These are phyloP conservation scores for Drosophila kohkoa DNA, from an alignment of 1,140 invertebrate species.

Conservation along the genomic window DNA sequence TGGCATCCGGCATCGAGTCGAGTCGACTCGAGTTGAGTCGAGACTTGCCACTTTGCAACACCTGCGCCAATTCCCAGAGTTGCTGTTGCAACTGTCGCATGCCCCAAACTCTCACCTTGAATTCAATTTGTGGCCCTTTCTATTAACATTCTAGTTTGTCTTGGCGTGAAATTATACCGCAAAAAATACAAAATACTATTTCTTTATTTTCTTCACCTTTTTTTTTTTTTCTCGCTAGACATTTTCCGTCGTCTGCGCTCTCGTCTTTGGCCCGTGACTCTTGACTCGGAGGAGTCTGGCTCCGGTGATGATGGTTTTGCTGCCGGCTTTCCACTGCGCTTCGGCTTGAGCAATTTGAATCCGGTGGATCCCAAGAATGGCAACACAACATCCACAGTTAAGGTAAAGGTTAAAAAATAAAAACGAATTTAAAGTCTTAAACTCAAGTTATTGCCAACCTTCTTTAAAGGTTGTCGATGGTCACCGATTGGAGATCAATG, in stretches of 20 bases:
- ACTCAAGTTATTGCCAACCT: background rate
- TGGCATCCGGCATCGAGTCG: conserved; percentile 2
- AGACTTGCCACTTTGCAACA: conserved; percentile 56
- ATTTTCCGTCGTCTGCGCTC: conserved; percentile 71
- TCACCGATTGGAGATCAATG: conserved; percentile 80
- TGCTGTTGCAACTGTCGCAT: conserved; percentile 10
- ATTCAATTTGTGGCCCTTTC: conserved; percentile 43
- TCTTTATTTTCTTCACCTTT: conserved; percentile 4
- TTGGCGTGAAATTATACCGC: conserved; percentile 57
- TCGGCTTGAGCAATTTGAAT: conserved; percentile 46
- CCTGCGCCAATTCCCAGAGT: conserved; percentile 65
- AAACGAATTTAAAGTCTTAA: background rate
- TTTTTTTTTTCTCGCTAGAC: conserved; percentile 50
- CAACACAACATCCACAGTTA: conserved; percentile 77
- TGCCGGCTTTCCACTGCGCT: conserved; percentile 28
- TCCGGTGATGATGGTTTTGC: conserved; percentile 40
- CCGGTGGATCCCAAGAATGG: conserved; percentile 54
- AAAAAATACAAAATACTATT: conserved; percentile 20
- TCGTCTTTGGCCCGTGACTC: conserved; percentile 60
- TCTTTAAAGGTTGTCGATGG: conserved; percentile 73
- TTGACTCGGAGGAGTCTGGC: conserved; percentile 26
- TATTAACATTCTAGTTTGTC: conserved; percentile 34
- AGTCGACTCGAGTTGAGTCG: background rate
- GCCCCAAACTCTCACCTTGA: background rate
- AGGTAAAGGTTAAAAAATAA: conserved; percentile 49